phyloP scores from a whole-genome alignment of 2,888 invertebrate genomes.

The Creontiades dilutus region DNA sequence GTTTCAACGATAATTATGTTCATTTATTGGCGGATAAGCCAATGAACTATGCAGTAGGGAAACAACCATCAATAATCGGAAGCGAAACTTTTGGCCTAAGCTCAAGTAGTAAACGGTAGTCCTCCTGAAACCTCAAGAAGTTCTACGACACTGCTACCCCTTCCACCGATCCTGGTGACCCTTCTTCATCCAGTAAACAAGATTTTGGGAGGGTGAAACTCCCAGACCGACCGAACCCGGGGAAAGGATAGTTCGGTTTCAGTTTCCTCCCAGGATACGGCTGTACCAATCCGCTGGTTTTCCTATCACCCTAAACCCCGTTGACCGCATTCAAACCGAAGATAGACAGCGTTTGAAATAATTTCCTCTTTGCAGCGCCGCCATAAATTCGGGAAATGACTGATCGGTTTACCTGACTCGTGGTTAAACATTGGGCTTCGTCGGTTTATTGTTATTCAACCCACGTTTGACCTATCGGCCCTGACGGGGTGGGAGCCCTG shows the following conservation, averaged over 20 bases:
- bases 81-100: neutral
- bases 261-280: neutral
- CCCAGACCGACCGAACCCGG: neutral
- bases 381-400: neutral
- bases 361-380: neutral
- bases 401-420: conserved; percentile 6
- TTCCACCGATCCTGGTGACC: neutral
- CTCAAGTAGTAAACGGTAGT: neutral
- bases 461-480: neutral
- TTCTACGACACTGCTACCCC: neutral
- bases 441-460: conserved; percentile 20
- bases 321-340: neutral
- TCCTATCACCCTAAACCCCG: neutral
- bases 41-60: neutral
- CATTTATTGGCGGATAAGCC: too few relatives aligned
- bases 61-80: neutral
- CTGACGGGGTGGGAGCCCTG: neutral
- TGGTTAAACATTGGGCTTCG: neutral
- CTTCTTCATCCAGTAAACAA: neutral
- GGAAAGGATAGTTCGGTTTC: neutral
- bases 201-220: neutral
- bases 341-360: neutral
- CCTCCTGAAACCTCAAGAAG: neutral
- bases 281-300: neutral
- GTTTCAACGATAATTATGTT: too few relatives aligned